Conservation (phyloP, 1,140 invertebrate species). For the Aphelenchoides avenae region DNA sequence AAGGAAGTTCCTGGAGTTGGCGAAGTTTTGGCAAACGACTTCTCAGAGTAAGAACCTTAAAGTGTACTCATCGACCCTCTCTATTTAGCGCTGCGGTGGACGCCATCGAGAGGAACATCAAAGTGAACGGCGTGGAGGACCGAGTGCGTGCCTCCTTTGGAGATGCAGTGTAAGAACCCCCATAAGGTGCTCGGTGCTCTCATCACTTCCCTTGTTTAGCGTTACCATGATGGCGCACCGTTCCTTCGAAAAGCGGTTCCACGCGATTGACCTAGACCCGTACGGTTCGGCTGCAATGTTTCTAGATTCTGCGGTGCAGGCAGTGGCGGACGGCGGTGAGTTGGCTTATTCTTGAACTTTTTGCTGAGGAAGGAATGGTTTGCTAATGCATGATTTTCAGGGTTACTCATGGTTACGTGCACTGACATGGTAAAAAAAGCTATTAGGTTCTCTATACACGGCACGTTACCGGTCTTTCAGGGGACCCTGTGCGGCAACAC, state of each 20-base stretch:
- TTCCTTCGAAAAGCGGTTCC: conserved; percentile 69
- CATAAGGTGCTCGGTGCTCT: conserved; percentile 26
- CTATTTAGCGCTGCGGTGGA: conserved; percentile 69
- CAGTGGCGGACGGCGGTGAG: conserved; percentile 60
- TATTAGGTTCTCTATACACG: too few species aligned
- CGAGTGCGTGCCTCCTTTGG: conserved; percentile 71
- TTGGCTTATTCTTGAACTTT: background rate
- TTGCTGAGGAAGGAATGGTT: background rate
- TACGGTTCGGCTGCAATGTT: conserved; percentile 83
- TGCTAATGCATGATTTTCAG: conserved; percentile 4
- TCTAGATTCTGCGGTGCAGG: conserved; percentile 79
- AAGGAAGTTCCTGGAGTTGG: conserved; percentile 79
- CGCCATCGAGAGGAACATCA: conserved; percentile 77
- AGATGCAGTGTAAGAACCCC: conserved; percentile 81
- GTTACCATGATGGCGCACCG: conserved; percentile 77
- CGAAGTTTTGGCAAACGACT: conserved; percentile 83
- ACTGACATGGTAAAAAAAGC: conserved; percentile 99
- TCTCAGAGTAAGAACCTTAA: too few species aligned
- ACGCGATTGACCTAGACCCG: conserved; percentile 91
- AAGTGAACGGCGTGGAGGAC: conserved; percentile 72
- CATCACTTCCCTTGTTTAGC: conserved; percentile 63
- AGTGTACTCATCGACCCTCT: too few species aligned
- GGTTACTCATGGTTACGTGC: conserved; percentile 81
- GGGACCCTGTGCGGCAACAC: conserved; percentile 89
- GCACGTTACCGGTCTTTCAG: too few species aligned